A percentile compares a stretch with the other conserved stretches of the same genome.
These are phyloP conservation scores for Xylocampa areola DNA, from an alignment of 2,888 invertebrate genomes.

Conservation along the genomic window DNA sequence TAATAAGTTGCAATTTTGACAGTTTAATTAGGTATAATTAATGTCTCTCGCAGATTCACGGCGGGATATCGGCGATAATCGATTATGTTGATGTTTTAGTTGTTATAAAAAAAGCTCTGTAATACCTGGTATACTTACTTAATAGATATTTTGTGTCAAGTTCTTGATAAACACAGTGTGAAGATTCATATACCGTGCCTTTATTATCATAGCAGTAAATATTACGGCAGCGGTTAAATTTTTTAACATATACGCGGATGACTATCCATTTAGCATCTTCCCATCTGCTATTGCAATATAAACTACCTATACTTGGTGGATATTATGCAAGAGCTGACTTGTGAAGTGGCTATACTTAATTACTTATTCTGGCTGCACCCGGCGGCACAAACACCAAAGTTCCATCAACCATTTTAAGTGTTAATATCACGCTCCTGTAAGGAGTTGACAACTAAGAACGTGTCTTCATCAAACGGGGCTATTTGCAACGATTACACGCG, in stretches of 20 bases:
- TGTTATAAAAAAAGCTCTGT: no score
- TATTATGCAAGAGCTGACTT: constrained; percentile 21
- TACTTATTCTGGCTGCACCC: constrained; percentile 39
- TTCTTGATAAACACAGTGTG: no score
- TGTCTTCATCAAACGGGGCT: constrained; percentile 35
- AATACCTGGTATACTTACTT: no score
- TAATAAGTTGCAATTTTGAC: no score
- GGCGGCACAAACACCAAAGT: constrained; percentile 45
- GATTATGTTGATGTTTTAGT: no score
- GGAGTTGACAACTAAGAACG: constrained; percentile 39
- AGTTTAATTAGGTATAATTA: no score
- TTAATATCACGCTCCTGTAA: constrained; percentile 30
- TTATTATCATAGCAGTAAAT: no score
- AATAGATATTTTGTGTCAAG: no score
- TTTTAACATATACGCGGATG: not conserved
- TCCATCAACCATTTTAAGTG: constrained; percentile 55
- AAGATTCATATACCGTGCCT: no score
- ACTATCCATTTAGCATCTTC: constrained; percentile 8
- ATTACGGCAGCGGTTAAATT: not conserved
- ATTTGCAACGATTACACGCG: constrained; percentile 20
- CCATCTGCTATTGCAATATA: constrained; percentile 25
- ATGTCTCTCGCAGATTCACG: no score
- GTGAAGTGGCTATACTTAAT: constrained; percentile 31
- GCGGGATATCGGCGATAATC: no score
- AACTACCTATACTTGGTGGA: constrained; percentile 25